These are phyloP conservation scores for Lymantria dispar DNA, from an alignment of 2,888 invertebrate genomes.

Conservation along the genomic window DNA sequence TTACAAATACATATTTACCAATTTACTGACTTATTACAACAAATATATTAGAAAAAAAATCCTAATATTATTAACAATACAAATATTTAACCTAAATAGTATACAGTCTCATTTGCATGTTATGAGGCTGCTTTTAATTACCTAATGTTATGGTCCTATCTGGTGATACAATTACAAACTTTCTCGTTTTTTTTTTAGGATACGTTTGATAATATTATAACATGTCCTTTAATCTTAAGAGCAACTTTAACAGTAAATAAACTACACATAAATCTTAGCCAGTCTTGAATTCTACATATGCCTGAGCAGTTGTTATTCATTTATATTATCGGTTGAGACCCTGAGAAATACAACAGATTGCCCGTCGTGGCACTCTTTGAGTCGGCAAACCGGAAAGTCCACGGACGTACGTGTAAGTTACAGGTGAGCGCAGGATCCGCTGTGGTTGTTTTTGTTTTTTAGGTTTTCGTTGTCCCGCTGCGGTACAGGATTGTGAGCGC, in stretches of 20 bases:
- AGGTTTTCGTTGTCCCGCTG: slow-evolving; percentile 64
- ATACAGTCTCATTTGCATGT: no score
- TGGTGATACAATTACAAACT: not conserved
- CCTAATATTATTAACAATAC: no score
- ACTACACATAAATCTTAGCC: slow-evolving; percentile 45
- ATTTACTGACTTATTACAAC: no score
- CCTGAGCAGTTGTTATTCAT: slow-evolving; percentile 11
- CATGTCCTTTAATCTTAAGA: no score
- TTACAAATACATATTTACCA: no score
- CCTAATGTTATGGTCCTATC: not conserved
- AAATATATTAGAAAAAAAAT: no score
- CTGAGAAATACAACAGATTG: slow-evolving; percentile 53
- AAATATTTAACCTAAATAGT: no score
- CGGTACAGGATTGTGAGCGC: slow-evolving; percentile 85
- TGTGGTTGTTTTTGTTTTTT: slow-evolving; percentile 86
- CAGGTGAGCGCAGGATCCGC: slow-evolving; percentile 89
- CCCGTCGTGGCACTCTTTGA: slow-evolving; percentile 87
- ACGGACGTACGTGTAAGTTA: slow-evolving; percentile 90
- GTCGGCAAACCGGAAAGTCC: slow-evolving; percentile 92
- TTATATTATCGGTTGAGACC: slow-evolving; percentile 67
- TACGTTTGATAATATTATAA: not conserved
- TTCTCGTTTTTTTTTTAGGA: not conserved
- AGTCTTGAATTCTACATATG: slow-evolving; percentile 67
- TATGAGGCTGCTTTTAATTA: no score
- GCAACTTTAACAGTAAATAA: no score